Base-by-base conservation (phyloP, 2,797 vertebrate genomes). In the Falco biarmicus region DNA sequence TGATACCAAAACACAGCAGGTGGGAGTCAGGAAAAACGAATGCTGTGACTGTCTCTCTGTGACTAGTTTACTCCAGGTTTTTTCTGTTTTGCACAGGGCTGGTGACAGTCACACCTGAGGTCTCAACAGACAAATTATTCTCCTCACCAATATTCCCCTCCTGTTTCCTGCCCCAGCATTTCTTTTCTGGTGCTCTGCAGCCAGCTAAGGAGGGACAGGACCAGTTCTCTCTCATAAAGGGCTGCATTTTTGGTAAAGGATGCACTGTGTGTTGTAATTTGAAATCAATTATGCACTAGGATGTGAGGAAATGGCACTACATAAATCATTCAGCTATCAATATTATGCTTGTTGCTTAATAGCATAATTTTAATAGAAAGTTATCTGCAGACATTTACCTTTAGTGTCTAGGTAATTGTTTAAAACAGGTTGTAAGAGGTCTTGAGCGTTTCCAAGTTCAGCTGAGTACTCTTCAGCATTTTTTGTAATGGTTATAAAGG, bases 351-450 rank as follows among this genome's bases (percentile, higher is more conserved):
- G 70, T 70, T 83, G 77, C 71, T 92, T 87, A 90, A 84, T 39
- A 68, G 53, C 50, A 31, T 74, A 71, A 92, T 92, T 95, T 84
- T 66, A 74, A 83, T 93, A 86, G 41, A 54, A 94, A 90, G n/a
- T 43, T 87, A 15, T 80, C 77, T 94, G 60, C n/a, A 66, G 84
- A 64, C 10, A 15, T 84, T 88, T 92, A 43, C 37, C 41, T 83
- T 37, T 53, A 71, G 10, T 50, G 41, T 60, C 51, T 47, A 78
- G 28, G 24, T 32, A 82, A 48, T 57, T 79, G n/a, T 74, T 95
- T 88, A 86, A 91, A 89, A 83, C 14, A 85, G 26, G 25, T 13
- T 79, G 14, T 77, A 56, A 64, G 32, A 75, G 5, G 5, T 13
- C 16, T 84, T 56, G 22, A 87, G 45, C 11, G 77, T 80, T 93